Evolutionary conservation across 2,797 vertebrate species (phyloP).

Genomic region (Telmatherina bonti): DNA sequence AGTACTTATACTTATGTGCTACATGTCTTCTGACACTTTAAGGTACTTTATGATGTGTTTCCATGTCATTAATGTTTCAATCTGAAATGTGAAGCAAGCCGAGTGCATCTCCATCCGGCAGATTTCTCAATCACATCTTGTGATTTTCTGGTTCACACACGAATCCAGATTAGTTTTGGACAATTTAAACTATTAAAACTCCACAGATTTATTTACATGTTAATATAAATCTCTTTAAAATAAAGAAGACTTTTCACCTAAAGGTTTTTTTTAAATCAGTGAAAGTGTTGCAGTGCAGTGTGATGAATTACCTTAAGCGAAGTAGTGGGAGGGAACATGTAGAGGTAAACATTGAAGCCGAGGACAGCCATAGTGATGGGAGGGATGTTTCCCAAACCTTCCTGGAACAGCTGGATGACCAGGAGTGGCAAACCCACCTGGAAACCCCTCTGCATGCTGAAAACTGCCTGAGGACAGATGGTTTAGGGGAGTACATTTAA

Average conservation of each 20-base stretch:
- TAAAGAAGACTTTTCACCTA: not conserved
- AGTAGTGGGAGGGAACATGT: constrained; percentile 80
- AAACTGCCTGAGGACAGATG: not conserved
- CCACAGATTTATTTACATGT: not conserved
- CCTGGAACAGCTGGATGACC: constrained; percentile 80
- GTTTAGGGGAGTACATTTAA: not conserved
- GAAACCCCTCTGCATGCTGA: constrained; percentile 13
- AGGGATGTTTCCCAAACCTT: constrained; percentile 88
- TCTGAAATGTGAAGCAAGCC: too few relatives aligned
- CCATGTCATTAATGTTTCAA: too few relatives aligned
- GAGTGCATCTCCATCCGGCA: too few relatives aligned
- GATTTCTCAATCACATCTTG: not conserved
- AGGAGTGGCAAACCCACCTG: constrained; percentile 8
- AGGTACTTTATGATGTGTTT: not conserved
- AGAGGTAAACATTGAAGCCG: constrained; percentile 86
- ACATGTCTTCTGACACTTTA: not conserved
- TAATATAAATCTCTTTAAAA: not conserved
- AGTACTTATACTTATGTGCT: not conserved
- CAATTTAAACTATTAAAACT: too few relatives aligned
- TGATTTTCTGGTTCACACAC: not conserved
- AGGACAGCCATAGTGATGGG: constrained; percentile 86
- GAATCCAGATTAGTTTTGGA: not conserved
- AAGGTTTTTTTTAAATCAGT: not conserved
- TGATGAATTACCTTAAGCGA: not conserved
- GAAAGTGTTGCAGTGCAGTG: too few relatives aligned